Evolutionary conservation across 2,113 vertebrate genomes (phyloP).

Genomic region (Myocastor coypus): DNA sequence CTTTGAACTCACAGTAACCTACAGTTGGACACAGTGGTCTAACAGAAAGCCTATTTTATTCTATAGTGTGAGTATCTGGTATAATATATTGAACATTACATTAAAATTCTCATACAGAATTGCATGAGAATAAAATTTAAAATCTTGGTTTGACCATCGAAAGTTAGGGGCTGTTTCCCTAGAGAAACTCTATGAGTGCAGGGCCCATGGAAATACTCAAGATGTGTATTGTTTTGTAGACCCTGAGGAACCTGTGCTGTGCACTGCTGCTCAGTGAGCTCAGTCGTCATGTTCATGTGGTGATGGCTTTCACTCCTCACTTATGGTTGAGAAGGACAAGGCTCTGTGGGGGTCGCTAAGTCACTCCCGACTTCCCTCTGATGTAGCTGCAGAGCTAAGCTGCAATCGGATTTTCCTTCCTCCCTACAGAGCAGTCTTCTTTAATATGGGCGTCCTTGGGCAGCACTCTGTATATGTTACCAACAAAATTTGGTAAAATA

Average conservation of each 20-base stretch:
- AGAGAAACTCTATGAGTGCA: not conserved
- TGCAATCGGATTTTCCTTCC: not conserved
- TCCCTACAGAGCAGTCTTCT: not conserved
- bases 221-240: not conserved
- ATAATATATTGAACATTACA: not conserved
- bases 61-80: not conserved
- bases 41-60: not conserved
- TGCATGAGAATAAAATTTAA: not conserved
- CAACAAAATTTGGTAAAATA: not conserved
- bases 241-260: not conserved
- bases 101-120: not conserved
- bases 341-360: not conserved
- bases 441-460: not conserved
- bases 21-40: not conserved
- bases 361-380: not conserved
- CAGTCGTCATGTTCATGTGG: fast-evolving
- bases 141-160: not conserved
- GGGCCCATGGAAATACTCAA: not conserved
- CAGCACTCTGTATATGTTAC: not conserved
- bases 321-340: not conserved
- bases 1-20: not conserved
- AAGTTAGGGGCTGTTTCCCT: not conserved
- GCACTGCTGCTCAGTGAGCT: not conserved
- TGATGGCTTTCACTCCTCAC: not conserved
- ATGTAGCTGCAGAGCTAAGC: not conserved